phyloP scores from a whole-genome alignment of 2,888 invertebrate genomes.

The Cenopis cana region DNA sequence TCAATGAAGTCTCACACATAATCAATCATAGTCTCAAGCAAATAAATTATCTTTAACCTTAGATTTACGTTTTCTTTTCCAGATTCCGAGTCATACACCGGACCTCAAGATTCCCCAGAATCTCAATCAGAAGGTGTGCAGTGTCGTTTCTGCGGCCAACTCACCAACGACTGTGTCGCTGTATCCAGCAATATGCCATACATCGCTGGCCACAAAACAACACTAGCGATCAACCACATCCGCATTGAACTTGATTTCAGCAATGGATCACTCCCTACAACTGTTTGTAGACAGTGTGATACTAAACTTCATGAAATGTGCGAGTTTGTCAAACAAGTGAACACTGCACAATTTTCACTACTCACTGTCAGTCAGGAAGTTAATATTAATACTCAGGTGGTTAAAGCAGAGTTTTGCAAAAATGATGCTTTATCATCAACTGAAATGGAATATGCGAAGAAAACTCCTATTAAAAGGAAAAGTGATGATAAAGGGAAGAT shows the following conservation, averaged over 20 bases:
- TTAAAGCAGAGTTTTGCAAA: slow-evolving; percentile 2
- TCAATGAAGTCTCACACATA: too few relatives aligned
- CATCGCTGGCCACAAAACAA: background rate
- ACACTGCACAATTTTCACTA: slow-evolving; percentile 7
- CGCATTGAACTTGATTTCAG: slow-evolving; percentile 21
- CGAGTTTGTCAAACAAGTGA: slow-evolving; percentile 23
- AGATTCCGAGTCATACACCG: background rate
- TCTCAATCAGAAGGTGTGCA: background rate
- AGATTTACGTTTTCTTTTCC: background rate
- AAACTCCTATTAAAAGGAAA: background rate
- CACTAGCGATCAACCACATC: background rate
- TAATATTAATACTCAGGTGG: background rate
- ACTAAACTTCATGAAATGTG: background rate
- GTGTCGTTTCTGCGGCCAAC: slow-evolving; percentile 14
- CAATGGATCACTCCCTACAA: slow-evolving; percentile 2
- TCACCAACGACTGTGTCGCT: background rate
- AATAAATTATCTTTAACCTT: too few relatives aligned
- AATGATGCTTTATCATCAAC: background rate
- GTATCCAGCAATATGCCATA: slow-evolving; percentile 1
- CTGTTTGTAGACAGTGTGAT: slow-evolving; percentile 11
- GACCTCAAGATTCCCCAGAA: too few relatives aligned
- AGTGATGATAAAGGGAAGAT: background rate
- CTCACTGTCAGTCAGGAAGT: background rate
- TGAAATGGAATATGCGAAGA: background rate
- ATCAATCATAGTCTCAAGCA: too few relatives aligned